Evolutionary conservation across 2,888 invertebrate species (phyloP).

Genomic region (Erynnis tages): DNA sequence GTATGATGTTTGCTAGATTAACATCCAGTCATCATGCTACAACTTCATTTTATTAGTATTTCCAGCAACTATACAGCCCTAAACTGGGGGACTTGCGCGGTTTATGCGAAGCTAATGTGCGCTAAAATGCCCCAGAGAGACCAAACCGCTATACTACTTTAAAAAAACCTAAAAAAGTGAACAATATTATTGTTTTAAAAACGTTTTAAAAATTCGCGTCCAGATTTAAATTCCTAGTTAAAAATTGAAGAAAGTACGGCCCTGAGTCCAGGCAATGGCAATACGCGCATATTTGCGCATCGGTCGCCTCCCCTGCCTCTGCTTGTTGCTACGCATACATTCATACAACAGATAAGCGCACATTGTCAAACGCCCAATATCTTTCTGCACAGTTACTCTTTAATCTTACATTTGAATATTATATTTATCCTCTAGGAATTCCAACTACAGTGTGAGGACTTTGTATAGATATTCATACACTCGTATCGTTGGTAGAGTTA

Average conservation of each 20-base stretch:
- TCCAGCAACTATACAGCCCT: too few species aligned
- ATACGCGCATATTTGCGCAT: slow-evolving; percentile 11
- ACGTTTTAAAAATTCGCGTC: too few species aligned
- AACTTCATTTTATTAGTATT: too few species aligned
- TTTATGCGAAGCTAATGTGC: too few species aligned
- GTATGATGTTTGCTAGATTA: too few species aligned
- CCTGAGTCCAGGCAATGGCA: neutral
- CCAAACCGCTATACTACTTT: too few species aligned
- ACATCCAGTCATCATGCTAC: too few species aligned
- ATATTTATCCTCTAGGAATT: neutral
- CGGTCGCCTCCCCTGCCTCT: neutral
- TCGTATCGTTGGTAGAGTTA: too few species aligned
- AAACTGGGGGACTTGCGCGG: too few species aligned
- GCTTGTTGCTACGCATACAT: neutral
- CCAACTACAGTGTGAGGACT: neutral
- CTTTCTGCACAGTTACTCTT: slow-evolving; percentile 18
- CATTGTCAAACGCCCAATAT: slow-evolving; percentile 10
- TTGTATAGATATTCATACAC: neutral
- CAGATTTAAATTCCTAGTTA: neutral
- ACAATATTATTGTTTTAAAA: too few species aligned
- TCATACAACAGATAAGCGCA: neutral
- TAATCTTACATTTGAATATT: slow-evolving; percentile 17
- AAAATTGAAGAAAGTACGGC: neutral
- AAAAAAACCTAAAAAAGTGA: too few species aligned
- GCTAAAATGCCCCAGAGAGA: too few species aligned